Evolutionary conservation across 2,113 vertebrate species (phyloP), one percentile per base, ranked within the genome.

Genomic region (Grantiella picta): DNA sequence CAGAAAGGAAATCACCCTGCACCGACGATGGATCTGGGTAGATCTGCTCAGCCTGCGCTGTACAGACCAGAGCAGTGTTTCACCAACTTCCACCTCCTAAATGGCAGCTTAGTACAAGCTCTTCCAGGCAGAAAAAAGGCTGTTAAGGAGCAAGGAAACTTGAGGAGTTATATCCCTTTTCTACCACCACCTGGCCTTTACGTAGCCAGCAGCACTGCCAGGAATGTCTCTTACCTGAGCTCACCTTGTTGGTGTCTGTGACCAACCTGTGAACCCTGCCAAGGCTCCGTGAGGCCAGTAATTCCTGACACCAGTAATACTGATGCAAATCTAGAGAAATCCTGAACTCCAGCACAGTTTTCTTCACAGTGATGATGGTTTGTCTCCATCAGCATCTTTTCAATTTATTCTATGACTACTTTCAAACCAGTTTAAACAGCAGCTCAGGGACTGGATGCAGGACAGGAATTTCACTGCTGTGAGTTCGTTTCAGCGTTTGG

Each of bases 21-120:
- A 24, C 1, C 0, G 1, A 11, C 0, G 11, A 8, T 1, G 38
- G 66, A 17, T 9, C 21, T 64, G 31, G 22, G 15, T 1, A 8
- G 54, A 36, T 66, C 33, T 53, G 25, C 1, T 36, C 81, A 77
- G 91, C 65, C 25, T 18, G 27, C 25, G 79, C 59, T 63, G 45
- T 1, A 15, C 64, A 86, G 60, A 9, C 60, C 18, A 29, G 35
- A 75, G 78, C 13, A 75, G 31, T 0, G 1, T 27, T 65, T 33
- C 88, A 63, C 12, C 54, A 22, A 1, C 59, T n/a, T 14, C 1
- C 68, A 35, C 21, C 19, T 28, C 86, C 66, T 14, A 54, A 29
- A 35, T 11, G 35, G 45, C 42, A 83, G 25, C 15, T 52, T 7
- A 56, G 68, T 1, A 53, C 50, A 50, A 56, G 92, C 76, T 95